Conservation (phyloP, 2,888 invertebrate genomes). For the Rambutsinella grinnellia region DNA sequence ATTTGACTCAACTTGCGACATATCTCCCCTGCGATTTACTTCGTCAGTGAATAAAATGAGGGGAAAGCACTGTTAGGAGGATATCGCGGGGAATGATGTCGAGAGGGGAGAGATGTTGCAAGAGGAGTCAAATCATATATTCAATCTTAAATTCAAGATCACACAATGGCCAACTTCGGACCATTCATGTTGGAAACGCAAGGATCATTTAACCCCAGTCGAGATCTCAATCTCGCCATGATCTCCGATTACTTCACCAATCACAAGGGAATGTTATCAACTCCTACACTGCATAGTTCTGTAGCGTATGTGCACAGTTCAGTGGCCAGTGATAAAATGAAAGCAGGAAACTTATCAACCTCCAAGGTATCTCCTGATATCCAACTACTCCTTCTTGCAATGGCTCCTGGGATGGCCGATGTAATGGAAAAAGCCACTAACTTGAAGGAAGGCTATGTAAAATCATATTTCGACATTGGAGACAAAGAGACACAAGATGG, state of each 20-base stretch:
- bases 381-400: slow-evolving; percentile 3
- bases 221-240: slow-evolving; percentile 47
- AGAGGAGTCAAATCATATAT: too few species aligned
- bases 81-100: too few species aligned
- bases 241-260: slow-evolving; percentile 42
- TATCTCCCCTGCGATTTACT: too few species aligned
- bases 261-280: slow-evolving; percentile 29
- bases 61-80: too few species aligned
- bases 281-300: slow-evolving; percentile 17
- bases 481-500: slow-evolving; percentile 36
- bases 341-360: neutral
- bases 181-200: slow-evolving; percentile 17
- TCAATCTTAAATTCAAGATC: slow-evolving; percentile 58
- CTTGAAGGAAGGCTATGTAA: slow-evolving; percentile 23
- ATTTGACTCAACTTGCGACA: too few species aligned
- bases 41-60: too few species aligned
- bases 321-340: neutral
- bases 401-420: neutral
- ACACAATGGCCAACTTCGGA: slow-evolving; percentile 35
- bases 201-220: slow-evolving; percentile 12
- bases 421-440: neutral
- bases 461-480: slow-evolving; percentile 26
- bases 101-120: too few species aligned
- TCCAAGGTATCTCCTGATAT: slow-evolving; percentile 20
- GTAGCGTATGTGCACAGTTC: slow-evolving; percentile 43